These are phyloP conservation scores for Orthonyx spaldingii DNA, from an alignment of 2,113 vertebrate species.

Conservation along the genomic window DNA sequence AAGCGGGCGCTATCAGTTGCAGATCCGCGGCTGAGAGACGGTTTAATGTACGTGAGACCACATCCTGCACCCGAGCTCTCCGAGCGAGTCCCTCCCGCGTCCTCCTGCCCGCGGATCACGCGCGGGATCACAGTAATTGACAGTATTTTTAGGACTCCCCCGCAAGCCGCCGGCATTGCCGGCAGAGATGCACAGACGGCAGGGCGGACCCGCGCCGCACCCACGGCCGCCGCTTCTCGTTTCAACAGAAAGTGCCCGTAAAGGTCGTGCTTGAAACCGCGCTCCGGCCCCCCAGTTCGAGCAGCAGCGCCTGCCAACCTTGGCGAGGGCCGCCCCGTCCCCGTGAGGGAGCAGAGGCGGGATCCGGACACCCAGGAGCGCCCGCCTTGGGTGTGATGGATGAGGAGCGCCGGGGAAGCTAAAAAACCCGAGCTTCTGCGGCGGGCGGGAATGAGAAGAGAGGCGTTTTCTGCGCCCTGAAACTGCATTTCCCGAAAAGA, in stretches of 20 bases:
- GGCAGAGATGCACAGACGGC: neutral
- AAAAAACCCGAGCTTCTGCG: neutral
- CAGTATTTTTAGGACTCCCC: neutral
- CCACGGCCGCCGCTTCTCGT: neutral
- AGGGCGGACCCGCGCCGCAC: neutral
- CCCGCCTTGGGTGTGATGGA: neutral
- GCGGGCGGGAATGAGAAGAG: neutral
- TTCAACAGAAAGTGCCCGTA: neutral
- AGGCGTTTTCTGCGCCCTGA: neutral
- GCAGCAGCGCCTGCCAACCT: neutral
- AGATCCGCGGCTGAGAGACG: neutral
- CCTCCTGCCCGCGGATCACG: neutral
- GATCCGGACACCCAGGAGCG: neutral
- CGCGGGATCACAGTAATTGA: neutral
- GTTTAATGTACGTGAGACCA: neutral
- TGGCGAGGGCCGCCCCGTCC: neutral
- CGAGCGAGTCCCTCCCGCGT: neutral
- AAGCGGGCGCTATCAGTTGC: neutral
- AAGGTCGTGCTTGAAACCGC: neutral
- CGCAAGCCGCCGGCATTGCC: neutral
- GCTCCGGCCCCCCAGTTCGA: neutral
- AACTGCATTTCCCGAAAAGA: neutral
- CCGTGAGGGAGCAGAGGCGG: neutral
- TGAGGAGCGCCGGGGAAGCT: neutral
- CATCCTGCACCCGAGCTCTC: neutral